A percentile compares a stretch with the other conserved stretches of the same genome.
phyloP scores from a whole-genome alignment of 2,113 vertebrate species.

The Sardina pilchardus region DNA sequence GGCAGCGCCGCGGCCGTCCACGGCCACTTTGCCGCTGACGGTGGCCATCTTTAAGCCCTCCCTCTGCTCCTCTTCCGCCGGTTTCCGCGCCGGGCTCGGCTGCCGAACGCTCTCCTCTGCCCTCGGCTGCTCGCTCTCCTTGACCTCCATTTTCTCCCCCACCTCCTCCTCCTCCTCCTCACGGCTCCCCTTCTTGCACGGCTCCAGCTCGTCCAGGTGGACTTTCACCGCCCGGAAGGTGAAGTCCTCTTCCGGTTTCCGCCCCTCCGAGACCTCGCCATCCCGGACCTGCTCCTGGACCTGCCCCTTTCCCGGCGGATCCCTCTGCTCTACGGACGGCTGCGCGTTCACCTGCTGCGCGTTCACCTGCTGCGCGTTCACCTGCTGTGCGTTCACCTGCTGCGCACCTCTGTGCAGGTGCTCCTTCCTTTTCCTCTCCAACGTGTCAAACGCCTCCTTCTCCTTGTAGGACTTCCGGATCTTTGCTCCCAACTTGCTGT shows the following conservation, averaged over 20 bases:
- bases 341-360: too few relatives aligned
- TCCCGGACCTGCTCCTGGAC: neutral
- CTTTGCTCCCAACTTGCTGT: neutral
- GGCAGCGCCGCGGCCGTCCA: conserved; percentile 13
- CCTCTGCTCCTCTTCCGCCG: neutral
- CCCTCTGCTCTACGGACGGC: neutral
- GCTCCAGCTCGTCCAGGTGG: neutral
- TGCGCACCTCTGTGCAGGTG: neutral
- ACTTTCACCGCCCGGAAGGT: neutral
- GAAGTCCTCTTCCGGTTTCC: neutral
- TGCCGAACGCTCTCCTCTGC: neutral
- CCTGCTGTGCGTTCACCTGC: neutral
- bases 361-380: neutral
- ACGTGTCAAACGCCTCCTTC: neutral
- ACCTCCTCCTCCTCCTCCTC: neutral
- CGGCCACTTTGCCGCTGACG: neutral
- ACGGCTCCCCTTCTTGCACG: neutral
- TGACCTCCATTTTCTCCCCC: conserved; percentile 14
- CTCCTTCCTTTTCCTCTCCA: neutral
- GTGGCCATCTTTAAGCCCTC: neutral
- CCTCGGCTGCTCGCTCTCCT: neutral
- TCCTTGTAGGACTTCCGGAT: neutral
- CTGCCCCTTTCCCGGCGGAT: neutral
- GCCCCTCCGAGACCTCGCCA: neutral
- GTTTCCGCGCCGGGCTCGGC: neutral